Conservation (phyloP, 2,113 vertebrate genomes). For the Salvelinus namaycush region DNA sequence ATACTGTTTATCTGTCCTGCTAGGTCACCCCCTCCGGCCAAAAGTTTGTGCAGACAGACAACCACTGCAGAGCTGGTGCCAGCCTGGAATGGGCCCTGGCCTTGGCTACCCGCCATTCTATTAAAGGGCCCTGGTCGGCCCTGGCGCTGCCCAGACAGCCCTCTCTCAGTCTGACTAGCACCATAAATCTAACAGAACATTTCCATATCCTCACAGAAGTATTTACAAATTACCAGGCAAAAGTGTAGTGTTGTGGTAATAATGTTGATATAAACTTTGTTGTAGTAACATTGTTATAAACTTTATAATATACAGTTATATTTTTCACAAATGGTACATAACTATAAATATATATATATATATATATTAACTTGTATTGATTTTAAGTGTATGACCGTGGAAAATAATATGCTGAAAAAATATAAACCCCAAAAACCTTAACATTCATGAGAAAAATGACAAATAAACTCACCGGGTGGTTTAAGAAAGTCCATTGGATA, state of each 20-base stretch:
- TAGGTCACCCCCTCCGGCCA: constrained; percentile 70
- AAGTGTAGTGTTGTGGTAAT: no score
- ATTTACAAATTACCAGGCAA: no score
- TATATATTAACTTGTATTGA: no score
- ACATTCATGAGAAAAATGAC: neutral
- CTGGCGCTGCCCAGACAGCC: constrained; percentile 68
- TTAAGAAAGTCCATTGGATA: constrained; percentile 99
- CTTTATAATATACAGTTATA: no score
- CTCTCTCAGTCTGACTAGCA: constrained; percentile 68
- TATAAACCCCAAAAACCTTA: neutral
- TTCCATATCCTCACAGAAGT: neutral
- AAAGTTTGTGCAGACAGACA: constrained; percentile 71
- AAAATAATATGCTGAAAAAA: neutral
- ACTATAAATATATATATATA: no score
- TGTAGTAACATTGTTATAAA: no score
- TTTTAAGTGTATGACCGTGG: neutral
- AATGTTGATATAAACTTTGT: no score
- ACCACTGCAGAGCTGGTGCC: constrained; percentile 72
- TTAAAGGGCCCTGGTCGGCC: constrained; percentile 74
- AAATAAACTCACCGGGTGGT: constrained; percentile 88
- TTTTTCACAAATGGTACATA: no score
- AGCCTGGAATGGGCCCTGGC: constrained; percentile 81
- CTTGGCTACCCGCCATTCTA: constrained; percentile 79
- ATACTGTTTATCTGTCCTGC: constrained; percentile 67
- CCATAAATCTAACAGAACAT: constrained; percentile 73